A percentile compares a stretch with the other conserved stretches of the same genome.
Conservation (phyloP, 1,140 invertebrate species). For the Lordiphosa collinella region DNA sequence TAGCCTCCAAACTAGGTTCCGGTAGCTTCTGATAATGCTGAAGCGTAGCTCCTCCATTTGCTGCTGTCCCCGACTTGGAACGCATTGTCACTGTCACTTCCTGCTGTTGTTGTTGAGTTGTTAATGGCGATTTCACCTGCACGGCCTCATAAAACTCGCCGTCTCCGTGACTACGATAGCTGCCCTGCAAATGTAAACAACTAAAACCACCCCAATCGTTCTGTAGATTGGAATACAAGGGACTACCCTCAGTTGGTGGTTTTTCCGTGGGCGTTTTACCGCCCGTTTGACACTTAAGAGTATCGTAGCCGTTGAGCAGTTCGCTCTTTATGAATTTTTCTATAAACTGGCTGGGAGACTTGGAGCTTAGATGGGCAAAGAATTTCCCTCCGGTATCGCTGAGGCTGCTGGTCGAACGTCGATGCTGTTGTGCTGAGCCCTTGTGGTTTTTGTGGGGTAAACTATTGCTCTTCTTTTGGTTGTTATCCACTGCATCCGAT, state of each 20-base stretch:
- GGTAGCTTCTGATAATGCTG: slow-evolving; percentile 62
- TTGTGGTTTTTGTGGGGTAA: slow-evolving; percentile 47
- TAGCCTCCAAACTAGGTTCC: slow-evolving; percentile 43
- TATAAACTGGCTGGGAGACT: slow-evolving; percentile 63
- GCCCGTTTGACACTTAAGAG: slow-evolving; percentile 44
- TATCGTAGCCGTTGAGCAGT: slow-evolving; percentile 63
- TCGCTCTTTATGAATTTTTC: slow-evolving; percentile 67
- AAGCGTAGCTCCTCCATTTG: slow-evolving; percentile 35
- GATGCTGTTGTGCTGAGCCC: slow-evolving; percentile 26
- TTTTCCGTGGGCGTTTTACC: slow-evolving; percentile 23
- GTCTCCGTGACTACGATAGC: slow-evolving; percentile 64
- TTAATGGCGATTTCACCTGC: slow-evolving; percentile 25
- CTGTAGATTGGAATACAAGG: slow-evolving; percentile 34
- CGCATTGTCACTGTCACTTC: slow-evolving; percentile 37
- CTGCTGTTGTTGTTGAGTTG: slow-evolving; percentile 14
- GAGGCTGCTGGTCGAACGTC: slow-evolving; percentile 52
- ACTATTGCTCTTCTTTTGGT: slow-evolving; percentile 52
- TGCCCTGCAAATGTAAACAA: slow-evolving; percentile 64
- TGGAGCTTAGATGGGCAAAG: slow-evolving; percentile 50
- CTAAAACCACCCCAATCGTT: slow-evolving; percentile 44
- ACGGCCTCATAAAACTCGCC: slow-evolving; percentile 63
- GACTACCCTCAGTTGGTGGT: slow-evolving; percentile 13
- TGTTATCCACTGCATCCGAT: slow-evolving; percentile 3
- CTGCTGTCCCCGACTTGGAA: slow-evolving; percentile 26
- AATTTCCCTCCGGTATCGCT: slow-evolving; percentile 51